A percentile compares a stretch with the other conserved stretches of the same genome.
phyloP scores from a whole-genome alignment of 2,888 invertebrate species.

The Marasmarcha lunaedactyla region DNA sequence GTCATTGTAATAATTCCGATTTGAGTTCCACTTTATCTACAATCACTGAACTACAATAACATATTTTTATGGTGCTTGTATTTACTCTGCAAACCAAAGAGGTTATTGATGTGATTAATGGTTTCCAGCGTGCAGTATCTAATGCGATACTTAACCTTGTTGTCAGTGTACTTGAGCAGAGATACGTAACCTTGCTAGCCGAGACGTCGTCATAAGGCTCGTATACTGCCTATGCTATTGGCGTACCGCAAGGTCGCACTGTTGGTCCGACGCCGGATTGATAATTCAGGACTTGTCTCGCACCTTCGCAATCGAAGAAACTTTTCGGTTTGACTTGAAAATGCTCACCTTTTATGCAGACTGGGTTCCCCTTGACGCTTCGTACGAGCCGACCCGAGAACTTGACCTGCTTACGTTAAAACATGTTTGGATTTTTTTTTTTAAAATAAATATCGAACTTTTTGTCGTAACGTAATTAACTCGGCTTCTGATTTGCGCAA shows the following conservation, averaged over 20 bases:
- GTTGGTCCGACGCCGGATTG: conserved; percentile 31
- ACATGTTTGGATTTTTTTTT: conserved; percentile 39
- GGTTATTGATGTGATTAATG: too few relatives aligned
- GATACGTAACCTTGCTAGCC: conserved; percentile 35
- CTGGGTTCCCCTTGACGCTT: neutral
- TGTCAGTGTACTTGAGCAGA: neutral
- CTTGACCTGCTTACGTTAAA: conserved; percentile 50
- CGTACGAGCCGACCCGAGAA: conserved; percentile 32
- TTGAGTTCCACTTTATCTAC: too few relatives aligned
- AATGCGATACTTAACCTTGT: conserved; percentile 2
- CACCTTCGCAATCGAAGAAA: conserved; percentile 22
- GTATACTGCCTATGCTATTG: conserved; percentile 29
- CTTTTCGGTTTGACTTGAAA: conserved; percentile 3
- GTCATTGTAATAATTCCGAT: too few relatives aligned
- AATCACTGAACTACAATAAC: too few relatives aligned
- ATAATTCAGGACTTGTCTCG: conserved; percentile 29
- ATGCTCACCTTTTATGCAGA: neutral
- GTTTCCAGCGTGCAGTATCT: neutral
- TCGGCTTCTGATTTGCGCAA: conserved; percentile 27
- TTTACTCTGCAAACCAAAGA: too few relatives aligned
- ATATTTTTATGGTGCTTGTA: too few relatives aligned
- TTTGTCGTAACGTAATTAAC: conserved; percentile 38
- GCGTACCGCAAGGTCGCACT: conserved; percentile 32
- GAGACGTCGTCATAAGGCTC: conserved; percentile 30
- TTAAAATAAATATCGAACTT: conserved; percentile 9